Percentiles rank a stretch among this genome's conserved stretches.
These are phyloP conservation scores for Drosophila cardini DNA, from an alignment of 1,140 invertebrate genomes.

Conservation along the genomic window DNA sequence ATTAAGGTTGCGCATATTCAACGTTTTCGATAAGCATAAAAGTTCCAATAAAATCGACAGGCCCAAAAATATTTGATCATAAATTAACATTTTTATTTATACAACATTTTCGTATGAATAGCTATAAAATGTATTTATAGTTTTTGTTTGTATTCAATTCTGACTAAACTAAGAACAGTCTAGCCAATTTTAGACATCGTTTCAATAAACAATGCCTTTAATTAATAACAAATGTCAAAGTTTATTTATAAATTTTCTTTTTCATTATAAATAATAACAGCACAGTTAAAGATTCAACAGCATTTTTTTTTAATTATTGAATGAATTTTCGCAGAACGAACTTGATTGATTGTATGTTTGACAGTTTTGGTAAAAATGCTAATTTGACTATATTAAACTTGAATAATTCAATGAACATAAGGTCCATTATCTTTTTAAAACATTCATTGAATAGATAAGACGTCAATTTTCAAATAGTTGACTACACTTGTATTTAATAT, in stretches of 20 bases:
- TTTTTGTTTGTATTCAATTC: constrained; percentile 7
- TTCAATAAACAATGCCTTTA: constrained; percentile 21
- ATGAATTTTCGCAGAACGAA: not conserved
- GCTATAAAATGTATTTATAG: constrained; percentile 19
- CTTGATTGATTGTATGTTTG: no score
- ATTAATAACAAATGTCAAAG: constrained; percentile 24
- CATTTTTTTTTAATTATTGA: not conserved
- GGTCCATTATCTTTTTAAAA: no score
- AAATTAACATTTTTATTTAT: constrained; percentile 20
- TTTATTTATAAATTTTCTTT: constrained; percentile 11
- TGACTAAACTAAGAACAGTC: not conserved
- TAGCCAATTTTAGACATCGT: constrained; percentile 13
- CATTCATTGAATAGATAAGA: no score
- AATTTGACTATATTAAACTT: no score
- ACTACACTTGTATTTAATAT: no score
- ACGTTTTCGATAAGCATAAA: constrained; percentile 1
- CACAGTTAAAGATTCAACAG: constrained; percentile 3
- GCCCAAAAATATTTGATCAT: not conserved
- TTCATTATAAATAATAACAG: constrained; percentile 10
- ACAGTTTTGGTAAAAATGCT: no score
- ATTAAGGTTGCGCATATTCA: constrained; percentile 3
- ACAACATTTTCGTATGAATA: constrained; percentile 14
- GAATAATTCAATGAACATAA: no score
- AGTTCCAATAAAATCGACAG: constrained; percentile 1
- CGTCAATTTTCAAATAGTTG: no score